These are phyloP conservation scores for Nymphicus hollandicus DNA, from an alignment of 2,113 vertebrate species.

Conservation along the genomic window DNA sequence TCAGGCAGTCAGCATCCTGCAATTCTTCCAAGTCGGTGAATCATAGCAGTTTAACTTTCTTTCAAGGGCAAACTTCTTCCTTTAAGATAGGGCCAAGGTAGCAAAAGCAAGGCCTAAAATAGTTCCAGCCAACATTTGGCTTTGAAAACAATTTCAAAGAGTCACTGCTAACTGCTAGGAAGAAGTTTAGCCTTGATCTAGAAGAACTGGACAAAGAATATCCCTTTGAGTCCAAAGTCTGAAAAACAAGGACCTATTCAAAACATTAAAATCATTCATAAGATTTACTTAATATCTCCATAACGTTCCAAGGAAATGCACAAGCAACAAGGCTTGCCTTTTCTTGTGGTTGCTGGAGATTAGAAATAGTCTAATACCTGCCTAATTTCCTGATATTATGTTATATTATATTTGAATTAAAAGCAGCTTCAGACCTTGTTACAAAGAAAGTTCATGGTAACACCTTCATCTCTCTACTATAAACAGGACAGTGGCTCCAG, in stretches of 20 bases:
- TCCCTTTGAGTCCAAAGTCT: background rate
- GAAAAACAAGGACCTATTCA: background rate
- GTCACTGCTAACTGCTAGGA: background rate
- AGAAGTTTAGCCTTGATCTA: constrained; percentile 26
- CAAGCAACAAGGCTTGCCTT: background rate
- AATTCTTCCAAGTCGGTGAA: constrained; percentile 79
- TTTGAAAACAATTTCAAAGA: constrained; percentile 60
- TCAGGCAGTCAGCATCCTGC: constrained; percentile 77
- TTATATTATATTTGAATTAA: background rate
- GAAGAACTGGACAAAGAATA: constrained; percentile 25
- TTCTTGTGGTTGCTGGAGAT: background rate
- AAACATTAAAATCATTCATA: background rate
- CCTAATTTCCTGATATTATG: background rate
- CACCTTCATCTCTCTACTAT: background rate
- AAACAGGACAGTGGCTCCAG: background rate
- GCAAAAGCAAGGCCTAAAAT: constrained; percentile 72
- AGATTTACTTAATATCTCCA: background rate
- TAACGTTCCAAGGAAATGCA: background rate
- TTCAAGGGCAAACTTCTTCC: constrained; percentile 78
- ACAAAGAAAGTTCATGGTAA: background rate
- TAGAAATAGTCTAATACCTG: background rate
- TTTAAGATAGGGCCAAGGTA: constrained; percentile 70
- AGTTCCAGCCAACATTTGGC: constrained; percentile 53
- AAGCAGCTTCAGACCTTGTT: background rate
- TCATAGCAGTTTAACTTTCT: constrained; percentile 73